These are phyloP conservation scores for Pica pica DNA, from an alignment of 2,113 vertebrate genomes.

Conservation along the genomic window DNA sequence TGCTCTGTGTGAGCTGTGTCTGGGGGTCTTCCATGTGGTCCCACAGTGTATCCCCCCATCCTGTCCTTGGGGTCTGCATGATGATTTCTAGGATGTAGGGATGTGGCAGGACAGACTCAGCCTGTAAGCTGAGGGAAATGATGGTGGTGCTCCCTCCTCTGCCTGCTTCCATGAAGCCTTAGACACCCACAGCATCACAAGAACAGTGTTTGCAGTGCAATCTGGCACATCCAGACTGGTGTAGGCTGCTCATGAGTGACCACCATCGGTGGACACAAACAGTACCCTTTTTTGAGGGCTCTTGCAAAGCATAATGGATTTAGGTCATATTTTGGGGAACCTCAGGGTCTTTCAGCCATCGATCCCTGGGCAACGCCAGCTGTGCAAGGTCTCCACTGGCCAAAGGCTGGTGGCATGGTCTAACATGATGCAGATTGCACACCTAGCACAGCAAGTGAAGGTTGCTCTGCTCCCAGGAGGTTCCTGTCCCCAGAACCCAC, in stretches of 20 bases:
- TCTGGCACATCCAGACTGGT: not conserved
- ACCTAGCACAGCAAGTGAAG: rapidly evolving
- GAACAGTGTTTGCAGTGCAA: not conserved
- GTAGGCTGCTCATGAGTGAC: rapidly evolving
- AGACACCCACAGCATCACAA: rapidly evolving
- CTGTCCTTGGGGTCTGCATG: rapidly evolving
- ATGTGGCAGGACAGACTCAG: rapidly evolving
- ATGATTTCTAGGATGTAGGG: rapidly evolving
- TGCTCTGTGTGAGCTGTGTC: rapidly evolving
- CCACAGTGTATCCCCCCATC: no score
- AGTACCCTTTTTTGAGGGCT: not conserved
- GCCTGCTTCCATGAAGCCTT: rapidly evolving
- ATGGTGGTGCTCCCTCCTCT: rapidly evolving
- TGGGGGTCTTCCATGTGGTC: not conserved
- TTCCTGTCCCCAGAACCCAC: rapidly evolving
- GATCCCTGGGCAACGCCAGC: not conserved
- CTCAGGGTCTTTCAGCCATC: not conserved
- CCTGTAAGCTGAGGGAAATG: no score
- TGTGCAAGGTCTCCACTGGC: not conserved
- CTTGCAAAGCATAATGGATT: not conserved
- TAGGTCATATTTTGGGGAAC: not conserved
- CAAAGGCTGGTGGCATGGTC: no score
- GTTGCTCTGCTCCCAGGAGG: not conserved
- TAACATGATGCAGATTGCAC: not conserved
- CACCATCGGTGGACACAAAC: not conserved